Conservation (phyloP, 1,140 invertebrate genomes). For the Aphaenogaster ashmeadi region DNA sequence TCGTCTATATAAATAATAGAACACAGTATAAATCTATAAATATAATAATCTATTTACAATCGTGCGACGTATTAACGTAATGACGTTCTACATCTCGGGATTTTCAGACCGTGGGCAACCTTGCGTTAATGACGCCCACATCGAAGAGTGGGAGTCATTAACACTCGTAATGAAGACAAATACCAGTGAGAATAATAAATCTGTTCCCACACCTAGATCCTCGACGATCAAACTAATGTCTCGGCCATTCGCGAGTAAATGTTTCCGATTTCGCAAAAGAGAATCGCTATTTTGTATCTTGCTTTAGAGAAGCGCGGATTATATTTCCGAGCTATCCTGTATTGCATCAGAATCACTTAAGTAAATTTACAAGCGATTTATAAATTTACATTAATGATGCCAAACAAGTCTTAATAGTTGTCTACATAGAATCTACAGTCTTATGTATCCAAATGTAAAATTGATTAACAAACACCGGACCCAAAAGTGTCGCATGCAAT, state of each 20-base stretch:
- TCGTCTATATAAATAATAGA: conserved; percentile 75
- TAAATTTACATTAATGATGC: neutral
- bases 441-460: neutral
- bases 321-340: neutral
- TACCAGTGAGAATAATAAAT: conserved; percentile 62
- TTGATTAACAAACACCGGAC: neutral
- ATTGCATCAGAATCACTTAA: neutral
- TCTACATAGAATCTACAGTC: neutral
- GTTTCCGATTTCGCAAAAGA: neutral
- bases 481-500: conserved; percentile 7
- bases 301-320: neutral
- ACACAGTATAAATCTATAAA: conserved; percentile 72
- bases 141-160: neutral
- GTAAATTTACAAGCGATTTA: neutral
- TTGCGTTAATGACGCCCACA: conserved; percentile 38
- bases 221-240: conserved; percentile 65
- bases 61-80: conserved; percentile 64
- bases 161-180: conserved; percentile 48
- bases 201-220: conserved; percentile 60
- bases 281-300: neutral
- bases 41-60: conserved; percentile 71
- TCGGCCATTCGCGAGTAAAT: neutral
- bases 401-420: neutral
- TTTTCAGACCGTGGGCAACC: neutral
- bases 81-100: conserved; percentile 36